A percentile compares a stretch with the other conserved stretches of the same genome.
Conservation (phyloP, 30 jellyfish, hydroid and myxozoan species). For the Turritopsis rubra region DNA sequence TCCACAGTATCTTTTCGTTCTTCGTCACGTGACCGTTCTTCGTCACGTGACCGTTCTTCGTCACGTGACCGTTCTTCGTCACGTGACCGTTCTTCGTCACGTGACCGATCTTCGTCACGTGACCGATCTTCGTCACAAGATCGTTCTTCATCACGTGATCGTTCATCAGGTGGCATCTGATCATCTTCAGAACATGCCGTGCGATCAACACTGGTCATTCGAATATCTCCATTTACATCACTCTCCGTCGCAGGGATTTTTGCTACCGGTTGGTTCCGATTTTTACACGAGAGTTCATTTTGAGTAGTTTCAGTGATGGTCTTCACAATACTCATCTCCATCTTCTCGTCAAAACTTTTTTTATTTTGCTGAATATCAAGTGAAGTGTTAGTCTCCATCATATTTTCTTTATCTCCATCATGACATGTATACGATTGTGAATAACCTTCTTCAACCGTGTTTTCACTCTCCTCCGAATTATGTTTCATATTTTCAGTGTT, state of each 20-base stretch:
- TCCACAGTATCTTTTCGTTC: neutral
- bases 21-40: no score
- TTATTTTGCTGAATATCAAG: neutral
- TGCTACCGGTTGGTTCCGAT: neutral
- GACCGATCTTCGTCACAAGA: neutral
- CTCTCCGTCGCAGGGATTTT: constrained; percentile 7
- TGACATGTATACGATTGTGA: neutral
- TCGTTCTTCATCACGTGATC: neutral
- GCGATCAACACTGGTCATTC: constrained; percentile 24
- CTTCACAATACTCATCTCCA: constrained; percentile 6
- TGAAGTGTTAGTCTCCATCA: constrained; percentile 3
- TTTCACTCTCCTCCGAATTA: neutral
- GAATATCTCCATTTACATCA: neutral
- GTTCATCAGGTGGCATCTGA: neutral
- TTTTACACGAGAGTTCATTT: constrained; percentile 9
- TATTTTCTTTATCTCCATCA: constrained; percentile 2
- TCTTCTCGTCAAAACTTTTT: constrained; percentile 1
- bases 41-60: no score
- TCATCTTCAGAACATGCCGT: neutral
- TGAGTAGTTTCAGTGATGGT: neutral
- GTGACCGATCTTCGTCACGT: constrained; percentile 11
- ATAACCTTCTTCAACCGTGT: neutral
- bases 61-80: no score
- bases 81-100: no score
- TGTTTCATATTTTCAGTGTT: neutral